Conservation (phyloP, 1,140 invertebrate species). For the Tetragonula clypearis region DNA sequence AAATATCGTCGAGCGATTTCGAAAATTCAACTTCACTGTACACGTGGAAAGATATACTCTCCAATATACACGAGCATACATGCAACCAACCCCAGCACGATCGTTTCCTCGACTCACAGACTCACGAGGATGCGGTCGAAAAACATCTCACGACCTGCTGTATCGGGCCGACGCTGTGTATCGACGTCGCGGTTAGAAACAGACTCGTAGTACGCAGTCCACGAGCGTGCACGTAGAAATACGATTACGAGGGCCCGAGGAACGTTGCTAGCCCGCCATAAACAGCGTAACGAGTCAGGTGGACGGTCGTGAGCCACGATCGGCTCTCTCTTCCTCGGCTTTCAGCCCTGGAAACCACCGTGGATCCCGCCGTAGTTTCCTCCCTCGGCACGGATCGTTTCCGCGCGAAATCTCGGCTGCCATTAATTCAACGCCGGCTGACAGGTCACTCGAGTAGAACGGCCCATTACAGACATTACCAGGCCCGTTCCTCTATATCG, state of each 20-base stretch:
- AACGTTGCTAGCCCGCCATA: neutral
- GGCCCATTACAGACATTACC: conserved; percentile 79
- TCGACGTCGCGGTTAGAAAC: conserved; percentile 1
- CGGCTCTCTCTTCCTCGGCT: conserved; percentile 17
- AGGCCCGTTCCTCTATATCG: conserved; percentile 70
- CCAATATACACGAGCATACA: too few species aligned
- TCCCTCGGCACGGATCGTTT: conserved; percentile 37
- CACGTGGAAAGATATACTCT: neutral
- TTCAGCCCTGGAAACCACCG: neutral
- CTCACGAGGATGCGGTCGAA: conserved; percentile 1
- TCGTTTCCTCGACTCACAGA: neutral
- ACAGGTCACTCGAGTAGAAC: conserved; percentile 80
- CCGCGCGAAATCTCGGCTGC: conserved; percentile 77
- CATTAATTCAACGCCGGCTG: conserved; percentile 77
- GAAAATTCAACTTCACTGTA: neutral
- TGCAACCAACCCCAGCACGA: neutral
- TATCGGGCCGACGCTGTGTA: neutral
- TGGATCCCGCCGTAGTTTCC: neutral
- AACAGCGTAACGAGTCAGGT: conserved; percentile 32
- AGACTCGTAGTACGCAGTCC: neutral
- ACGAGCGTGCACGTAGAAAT: conserved; percentile 38
- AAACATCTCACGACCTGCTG: neutral
- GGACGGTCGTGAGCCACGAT: conserved; percentile 54
- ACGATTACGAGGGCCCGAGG: conserved; percentile 39
- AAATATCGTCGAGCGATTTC: too few species aligned